Evolutionary conservation across 2,113 vertebrate genomes (phyloP).

Genomic region (Donacobius atricapilla): DNA sequence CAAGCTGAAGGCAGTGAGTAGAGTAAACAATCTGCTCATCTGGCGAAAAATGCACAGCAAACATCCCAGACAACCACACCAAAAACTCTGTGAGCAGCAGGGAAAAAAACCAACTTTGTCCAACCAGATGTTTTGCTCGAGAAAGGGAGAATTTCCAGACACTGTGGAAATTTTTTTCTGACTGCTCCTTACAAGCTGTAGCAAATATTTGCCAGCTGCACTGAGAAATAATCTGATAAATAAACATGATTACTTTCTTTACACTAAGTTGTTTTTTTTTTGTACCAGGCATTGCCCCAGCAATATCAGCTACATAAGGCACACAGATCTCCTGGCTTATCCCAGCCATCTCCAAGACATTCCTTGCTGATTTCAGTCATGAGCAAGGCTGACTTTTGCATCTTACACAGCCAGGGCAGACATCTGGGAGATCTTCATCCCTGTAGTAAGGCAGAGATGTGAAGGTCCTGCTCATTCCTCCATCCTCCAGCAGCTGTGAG

Average conservation of each 20-base stretch:
- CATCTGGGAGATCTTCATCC: neutral
- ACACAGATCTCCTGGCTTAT: neutral
- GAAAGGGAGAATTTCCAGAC: neutral
- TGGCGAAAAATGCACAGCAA: neutral
- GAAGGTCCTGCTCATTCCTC: neutral
- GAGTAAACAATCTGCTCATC: neutral
- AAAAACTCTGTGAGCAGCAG: neutral
- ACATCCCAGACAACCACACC: neutral
- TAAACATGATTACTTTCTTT: neutral
- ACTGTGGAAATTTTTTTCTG: neutral
- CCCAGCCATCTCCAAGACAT: neutral
- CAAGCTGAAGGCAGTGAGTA: neutral
- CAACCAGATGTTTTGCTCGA: neutral
- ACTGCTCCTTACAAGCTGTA: neutral
- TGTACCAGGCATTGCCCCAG: neutral
- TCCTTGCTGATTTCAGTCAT: neutral
- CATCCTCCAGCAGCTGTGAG: neutral
- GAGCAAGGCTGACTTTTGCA: neutral
- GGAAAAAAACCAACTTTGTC: neutral
- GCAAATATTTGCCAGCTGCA: neutral
- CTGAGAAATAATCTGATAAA: constrained; percentile 10
- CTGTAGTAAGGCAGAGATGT: neutral
- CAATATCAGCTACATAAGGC: neutral
- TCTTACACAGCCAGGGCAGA: neutral
- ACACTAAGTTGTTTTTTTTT: neutral